Conservation (phyloP, 2,113 vertebrate species). For the Nipponia nippon region DNA sequence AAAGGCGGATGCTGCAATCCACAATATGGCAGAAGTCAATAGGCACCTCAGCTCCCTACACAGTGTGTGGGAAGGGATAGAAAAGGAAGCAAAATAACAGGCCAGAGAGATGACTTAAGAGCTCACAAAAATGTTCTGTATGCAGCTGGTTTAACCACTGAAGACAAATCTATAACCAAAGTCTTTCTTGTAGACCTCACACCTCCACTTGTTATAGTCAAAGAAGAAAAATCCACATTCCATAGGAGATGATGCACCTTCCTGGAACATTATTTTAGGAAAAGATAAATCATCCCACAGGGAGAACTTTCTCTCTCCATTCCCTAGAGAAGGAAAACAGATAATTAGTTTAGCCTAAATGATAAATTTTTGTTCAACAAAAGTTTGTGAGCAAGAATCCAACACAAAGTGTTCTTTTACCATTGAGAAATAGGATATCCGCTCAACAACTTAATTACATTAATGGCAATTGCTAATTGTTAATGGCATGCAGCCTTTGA, state of each 20-base stretch:
- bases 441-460: background rate
- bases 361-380: background rate
- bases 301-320: background rate
- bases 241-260: background rate
- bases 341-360: background rate
- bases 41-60: background rate
- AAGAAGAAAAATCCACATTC: background rate
- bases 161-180: background rate
- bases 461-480: background rate
- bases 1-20: background rate
- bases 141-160: background rate
- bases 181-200: background rate
- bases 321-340: background rate
- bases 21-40: background rate
- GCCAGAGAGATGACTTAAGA: background rate
- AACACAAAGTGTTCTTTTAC: background rate
- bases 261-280: background rate
- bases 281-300: background rate
- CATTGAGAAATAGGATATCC: background rate
- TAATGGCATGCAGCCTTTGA: background rate
- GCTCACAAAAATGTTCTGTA: background rate
- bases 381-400: background rate
- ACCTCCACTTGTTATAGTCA: background rate
- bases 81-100: background rate
- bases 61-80: background rate